phyloP scores from a whole-genome alignment of 2,888 invertebrate genomes.

The Drosophila demipolita region DNA sequence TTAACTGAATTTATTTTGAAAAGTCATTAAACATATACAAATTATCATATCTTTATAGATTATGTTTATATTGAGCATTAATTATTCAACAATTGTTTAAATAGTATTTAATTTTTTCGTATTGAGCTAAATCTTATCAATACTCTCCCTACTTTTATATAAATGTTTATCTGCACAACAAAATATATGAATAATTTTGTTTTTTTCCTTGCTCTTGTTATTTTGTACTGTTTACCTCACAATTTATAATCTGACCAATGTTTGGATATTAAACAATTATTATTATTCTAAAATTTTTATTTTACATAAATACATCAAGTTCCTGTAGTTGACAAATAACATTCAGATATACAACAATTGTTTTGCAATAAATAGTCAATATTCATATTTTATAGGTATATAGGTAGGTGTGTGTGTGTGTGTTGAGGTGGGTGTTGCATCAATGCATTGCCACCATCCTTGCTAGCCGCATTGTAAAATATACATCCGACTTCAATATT shows the following conservation, averaged over 20 bases:
- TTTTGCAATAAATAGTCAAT: slow-evolving; percentile 20
- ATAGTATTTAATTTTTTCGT: neutral
- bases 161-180: neutral
- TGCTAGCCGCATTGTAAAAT: slow-evolving; percentile 15
- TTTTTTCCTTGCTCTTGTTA: neutral
- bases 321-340: slow-evolving; percentile 59
- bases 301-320: slow-evolving; percentile 43
- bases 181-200: neutral
- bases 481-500: slow-evolving; percentile 2
- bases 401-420: neutral
- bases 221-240: slow-evolving; percentile 31
- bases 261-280: slow-evolving; percentile 9
- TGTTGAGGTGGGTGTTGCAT: slow-evolving; percentile 5
- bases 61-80: slow-evolving; percentile 8
- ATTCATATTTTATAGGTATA: slow-evolving; percentile 17
- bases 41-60: neutral
- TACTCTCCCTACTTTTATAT: neutral
- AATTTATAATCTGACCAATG: slow-evolving; percentile 16
- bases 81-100: slow-evolving; percentile 8
- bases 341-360: slow-evolving; percentile 44
- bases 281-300: slow-evolving; percentile 6
- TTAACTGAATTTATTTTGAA: neutral
- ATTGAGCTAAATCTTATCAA: neutral
- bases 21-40: neutral
- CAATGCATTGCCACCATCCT: slow-evolving; percentile 7